Base-by-base conservation (phyloP, 2,797 vertebrate genomes). In the Platyrinchus mystaceus region DNA sequence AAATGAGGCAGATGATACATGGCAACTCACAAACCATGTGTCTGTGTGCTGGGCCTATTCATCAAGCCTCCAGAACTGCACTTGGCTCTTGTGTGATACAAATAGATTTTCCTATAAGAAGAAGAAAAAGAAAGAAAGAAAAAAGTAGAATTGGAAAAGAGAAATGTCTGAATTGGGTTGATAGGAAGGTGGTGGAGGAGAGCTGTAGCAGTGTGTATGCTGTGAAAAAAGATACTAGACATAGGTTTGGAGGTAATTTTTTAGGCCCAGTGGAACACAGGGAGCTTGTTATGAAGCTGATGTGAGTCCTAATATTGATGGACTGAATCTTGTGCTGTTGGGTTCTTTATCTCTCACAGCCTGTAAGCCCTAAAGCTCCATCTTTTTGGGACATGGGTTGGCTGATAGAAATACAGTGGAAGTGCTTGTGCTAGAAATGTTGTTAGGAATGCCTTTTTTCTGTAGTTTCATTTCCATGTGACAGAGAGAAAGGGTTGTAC, bases 401-500 rank as follows among this genome's bases (percentile, higher is more conserved):
- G 19, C 55, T 87, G 66, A 37, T 50, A 26, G n/a, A 77, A 92
- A 44, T 37, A 9, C 3, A 24, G 24, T 24, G 16, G 9, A 43
- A 30, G 10, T 56, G 36, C 37, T 79, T 0, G 0, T 44, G 60
- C 36, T 88, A 19, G 47, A 59, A 52, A 5, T 44, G 13, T 41
- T 87, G 49, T 49, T 62, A 34, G 39, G 18, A 71, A 41, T 79
- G 7, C 8, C 26, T 70, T 78, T 82, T 63, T 62, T 28, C 14
- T 55, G 0, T 44, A 5, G 7, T 75, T 90, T 32, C 26, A 47
- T 50, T 71, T 84, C 34, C 7, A 27, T 16, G 16, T 43, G 26
- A 36, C 55, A 73, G 30, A 68, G 27, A 70, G 32, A 71, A 92
- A 18, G 0, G 0, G 2, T 14, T 77, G 14, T 58, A 32, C n/a